Evolutionary conservation across 2,797 vertebrate species (phyloP), one percentile per base, ranked within the genome.

Genomic region (Masticophis lateralis): DNA sequence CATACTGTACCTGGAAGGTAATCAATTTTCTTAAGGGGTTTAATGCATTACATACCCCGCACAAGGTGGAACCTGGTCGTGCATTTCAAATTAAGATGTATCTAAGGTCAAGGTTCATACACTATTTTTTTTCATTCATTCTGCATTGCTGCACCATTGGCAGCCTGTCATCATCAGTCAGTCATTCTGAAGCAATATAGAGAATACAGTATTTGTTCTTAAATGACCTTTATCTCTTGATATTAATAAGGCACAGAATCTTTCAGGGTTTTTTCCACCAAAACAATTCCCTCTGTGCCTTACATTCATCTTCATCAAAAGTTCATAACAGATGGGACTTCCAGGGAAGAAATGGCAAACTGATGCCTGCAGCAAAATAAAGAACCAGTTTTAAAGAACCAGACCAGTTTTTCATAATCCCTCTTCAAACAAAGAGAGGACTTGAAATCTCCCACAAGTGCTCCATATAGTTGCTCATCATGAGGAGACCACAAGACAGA

Each of bases 1-100:
- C 16, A 94, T 96, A 96, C 96, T 97, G 96, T 91, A 97, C 96
- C 92, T 96, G 92, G 94, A 97, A 97, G 97, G 94, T 97, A 97
- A 97, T 97, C 96, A 96, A 95, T 96, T 96, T 94, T 94, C 93
- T 93, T 94, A 95, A 95, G 93, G 93, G 94, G 93, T 56, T 93
- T 95, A 95, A 96, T 95, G 90, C 92, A 97, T 97, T 95, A 79
- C 55, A 93, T 88, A 94, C 13, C 11, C 90, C 89, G 86, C 86
- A 93, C 95, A 92, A 95, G 95, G 91, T 96, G 93, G 94, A 96
- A 86, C 90, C 91, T 94, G 91, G 89, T 69, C 0, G 0, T 90
- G 90, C 93, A 95, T 95, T 90, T 86, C 56, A 7, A 0, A 94
- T 94, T 86, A 96, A 94, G 91, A 96, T 95, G 93, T 96, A 92